Base-by-base conservation (phyloP, 2,797 vertebrate genomes). In the Pseudotriccus pelzelni region DNA sequence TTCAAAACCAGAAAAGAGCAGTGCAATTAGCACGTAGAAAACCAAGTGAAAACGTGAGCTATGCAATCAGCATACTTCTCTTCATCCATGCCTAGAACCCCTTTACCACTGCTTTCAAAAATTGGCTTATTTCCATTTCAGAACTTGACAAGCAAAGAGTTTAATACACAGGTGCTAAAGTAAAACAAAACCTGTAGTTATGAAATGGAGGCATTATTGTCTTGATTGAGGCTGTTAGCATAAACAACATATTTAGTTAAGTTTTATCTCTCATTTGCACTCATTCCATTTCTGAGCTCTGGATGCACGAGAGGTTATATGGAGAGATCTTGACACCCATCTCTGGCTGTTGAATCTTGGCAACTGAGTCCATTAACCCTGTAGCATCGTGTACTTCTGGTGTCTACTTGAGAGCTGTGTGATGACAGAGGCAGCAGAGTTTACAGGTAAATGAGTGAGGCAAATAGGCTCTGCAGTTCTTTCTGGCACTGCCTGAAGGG, bases 241-340 rank as follows among this genome's bases (percentile, higher is more conserved):
- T 93, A 93, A 79, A 94, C 39, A 44, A 69, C 47, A 64, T 63
- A 55, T 88, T 93, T 90, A 72, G 82, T 83, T 90, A 56, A 70
- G 56, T 92, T 97, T 96, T 97, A 74, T 97, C 94, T 97, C 77
- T 95, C 72, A 12, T 79, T 94, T 82, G 69, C 67, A 84, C 37
- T 60, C 87, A 91, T 92, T 95, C 95, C 15, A 10, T 94, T 95
- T 96, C 87, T 72, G 52, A 86, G 25, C 86, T 94, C 93, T 85
- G 95, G 94, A 94, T 95, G 52, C 89, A 63, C 5, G 3, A 59
- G 76, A 84, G 90, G 93, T 93, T 92, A 43, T 19, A 19, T 3
- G 43, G 16, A 68, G 94, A 88, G 74, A 95, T 96, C 97, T n/a
- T 97, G 97, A 97, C 94, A 95, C 96, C 85, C 96, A 81, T 94